phyloP scores from a whole-genome alignment of 1,140 invertebrate species.

The Rhyzopertha dominica region DNA sequence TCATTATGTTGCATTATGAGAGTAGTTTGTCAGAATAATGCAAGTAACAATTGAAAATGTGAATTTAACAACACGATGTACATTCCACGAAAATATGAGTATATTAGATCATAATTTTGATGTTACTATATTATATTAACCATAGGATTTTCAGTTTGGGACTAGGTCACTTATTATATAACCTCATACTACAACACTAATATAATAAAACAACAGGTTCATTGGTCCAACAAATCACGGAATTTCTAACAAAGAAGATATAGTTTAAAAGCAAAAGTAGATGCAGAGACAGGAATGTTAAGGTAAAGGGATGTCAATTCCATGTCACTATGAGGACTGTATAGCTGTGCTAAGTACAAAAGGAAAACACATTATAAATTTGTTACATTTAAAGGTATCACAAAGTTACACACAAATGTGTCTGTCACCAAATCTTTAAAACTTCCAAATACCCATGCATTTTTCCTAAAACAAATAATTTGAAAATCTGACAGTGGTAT shows the following conservation, averaged over 20 bases:
- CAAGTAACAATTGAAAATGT: constrained; percentile 11
- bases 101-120: constrained; percentile 19
- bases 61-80: constrained; percentile 13
- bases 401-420: constrained; percentile 42
- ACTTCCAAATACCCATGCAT: constrained; percentile 3
- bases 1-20: too few relatives aligned
- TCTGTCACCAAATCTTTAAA: constrained; percentile 25
- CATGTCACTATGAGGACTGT: too few relatives aligned
- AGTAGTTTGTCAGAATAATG: constrained; percentile 21
- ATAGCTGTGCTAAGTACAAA: constrained; percentile 7
- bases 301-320: too few relatives aligned
- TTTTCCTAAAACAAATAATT: constrained; percentile 9
- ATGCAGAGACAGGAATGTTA: constrained; percentile 9
- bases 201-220: constrained; percentile 25
- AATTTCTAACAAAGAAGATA: constrained; percentile 19
- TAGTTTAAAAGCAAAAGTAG: constrained; percentile 13
- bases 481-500: not conserved
- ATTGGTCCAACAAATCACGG: constrained; percentile 38
- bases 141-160: too few relatives aligned
- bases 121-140: constrained; percentile 16
- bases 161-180: constrained; percentile 31
- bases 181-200: constrained; percentile 26
- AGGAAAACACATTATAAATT: constrained; percentile 15
- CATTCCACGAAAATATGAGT: constrained; percentile 2
- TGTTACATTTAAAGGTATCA: constrained; percentile 34